Conservation (phyloP, 2,113 vertebrate genomes). For the Rutilus rutilus region DNA sequence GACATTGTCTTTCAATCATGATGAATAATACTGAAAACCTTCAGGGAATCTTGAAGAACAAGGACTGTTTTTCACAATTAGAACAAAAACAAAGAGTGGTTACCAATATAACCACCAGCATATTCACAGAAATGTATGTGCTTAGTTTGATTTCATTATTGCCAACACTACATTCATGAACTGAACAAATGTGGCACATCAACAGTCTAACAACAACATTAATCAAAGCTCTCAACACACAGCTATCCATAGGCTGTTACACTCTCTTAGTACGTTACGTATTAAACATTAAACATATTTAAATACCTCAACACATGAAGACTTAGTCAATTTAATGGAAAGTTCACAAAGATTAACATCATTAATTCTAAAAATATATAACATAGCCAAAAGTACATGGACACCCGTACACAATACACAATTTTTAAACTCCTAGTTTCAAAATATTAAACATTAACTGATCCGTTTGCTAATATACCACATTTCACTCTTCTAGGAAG, state of each 20-base stretch:
- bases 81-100: neutral
- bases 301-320: slow-evolving; percentile 66
- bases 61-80: slow-evolving; percentile 15
- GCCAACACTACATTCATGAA: slow-evolving; percentile 70
- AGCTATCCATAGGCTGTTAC: neutral
- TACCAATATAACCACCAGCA: neutral
- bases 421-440: neutral
- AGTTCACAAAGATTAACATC: slow-evolving; percentile 50
- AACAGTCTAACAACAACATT: slow-evolving; percentile 51
- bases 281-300: slow-evolving; percentile 59
- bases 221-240: slow-evolving; percentile 47
- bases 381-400: slow-evolving; percentile 21
- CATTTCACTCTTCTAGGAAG: neutral
- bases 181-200: slow-evolving; percentile 58
- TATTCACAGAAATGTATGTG: slow-evolving; percentile 39
- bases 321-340: slow-evolving; percentile 56
- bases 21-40: neutral
- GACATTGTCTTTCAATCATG: neutral
- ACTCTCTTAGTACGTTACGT: slow-evolving; percentile 42
- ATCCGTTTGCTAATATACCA: neutral
- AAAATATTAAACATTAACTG: neutral
- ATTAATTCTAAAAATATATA: slow-evolving; percentile 21
- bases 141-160: slow-evolving; percentile 46
- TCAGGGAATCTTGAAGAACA: neutral
- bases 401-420: neutral